phyloP scores from a whole-genome alignment of 2,113 vertebrate genomes.

The Thunnus maccoyii region DNA sequence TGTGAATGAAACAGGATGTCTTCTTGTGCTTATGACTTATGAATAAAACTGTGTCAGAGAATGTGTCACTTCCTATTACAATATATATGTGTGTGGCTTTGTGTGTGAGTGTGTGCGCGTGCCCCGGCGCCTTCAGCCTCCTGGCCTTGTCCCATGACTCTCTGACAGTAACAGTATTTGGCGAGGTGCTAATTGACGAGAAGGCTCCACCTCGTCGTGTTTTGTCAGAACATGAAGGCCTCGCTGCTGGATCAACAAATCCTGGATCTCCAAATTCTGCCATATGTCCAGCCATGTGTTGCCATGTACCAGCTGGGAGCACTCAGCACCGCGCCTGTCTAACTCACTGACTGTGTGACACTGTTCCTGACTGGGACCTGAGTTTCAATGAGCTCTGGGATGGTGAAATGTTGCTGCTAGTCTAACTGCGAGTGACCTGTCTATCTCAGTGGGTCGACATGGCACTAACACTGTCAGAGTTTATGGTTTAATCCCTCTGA shows the following conservation, averaged over 20 bases:
- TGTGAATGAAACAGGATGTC: slow-evolving; percentile 19
- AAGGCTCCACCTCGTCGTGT: slow-evolving; percentile 61
- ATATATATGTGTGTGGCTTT: not conserved
- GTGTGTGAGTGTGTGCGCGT: not conserved
- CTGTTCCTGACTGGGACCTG: slow-evolving; percentile 24
- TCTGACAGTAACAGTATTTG: slow-evolving; percentile 57
- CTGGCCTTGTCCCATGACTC: slow-evolving; percentile 42
- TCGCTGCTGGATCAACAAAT: slow-evolving; percentile 71
- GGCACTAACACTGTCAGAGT: slow-evolving; percentile 9
- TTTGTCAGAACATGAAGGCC: slow-evolving; percentile 73
- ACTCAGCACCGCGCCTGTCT: slow-evolving; percentile 57
- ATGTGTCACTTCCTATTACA: slow-evolving; percentile 48
- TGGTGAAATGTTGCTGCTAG: slow-evolving; percentile 6
- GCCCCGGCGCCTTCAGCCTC: slow-evolving; percentile 14
- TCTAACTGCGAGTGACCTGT: slow-evolving; percentile 18
- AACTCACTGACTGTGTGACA: slow-evolving; percentile 54
- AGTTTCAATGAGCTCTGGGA: slow-evolving; percentile 1
- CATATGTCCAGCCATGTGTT: slow-evolving; percentile 78
- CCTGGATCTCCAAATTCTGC: slow-evolving; percentile 67
- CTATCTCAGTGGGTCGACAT: slow-evolving; percentile 28
- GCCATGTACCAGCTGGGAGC: slow-evolving; percentile 69
- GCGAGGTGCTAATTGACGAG: slow-evolving; percentile 66
- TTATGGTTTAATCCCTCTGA: slow-evolving; percentile 45
- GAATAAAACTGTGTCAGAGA: slow-evolving; percentile 58
- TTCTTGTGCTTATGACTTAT: slow-evolving; percentile 31